Evolutionary conservation across 2,797 vertebrate species (phyloP), one percentile per base, ranked within the genome.

Genomic region (Mormyrus proboscirostris): DNA sequence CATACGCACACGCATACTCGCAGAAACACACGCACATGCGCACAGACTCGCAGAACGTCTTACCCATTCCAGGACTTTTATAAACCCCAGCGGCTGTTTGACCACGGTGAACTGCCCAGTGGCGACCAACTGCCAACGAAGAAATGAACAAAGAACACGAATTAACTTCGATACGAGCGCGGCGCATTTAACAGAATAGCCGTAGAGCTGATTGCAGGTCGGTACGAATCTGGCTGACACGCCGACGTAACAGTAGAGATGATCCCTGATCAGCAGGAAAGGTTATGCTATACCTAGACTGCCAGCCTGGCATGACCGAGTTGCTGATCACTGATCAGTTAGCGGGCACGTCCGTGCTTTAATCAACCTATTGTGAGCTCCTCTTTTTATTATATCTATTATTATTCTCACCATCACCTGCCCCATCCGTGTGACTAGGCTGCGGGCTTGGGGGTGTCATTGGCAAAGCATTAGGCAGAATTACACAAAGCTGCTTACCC

Each of bases 11-110:
- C 41, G 3, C 41, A 83, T n/a, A 79, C 33, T 16, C 73, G 7
- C 38, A 79, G 22, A 44, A 38, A 79, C 38, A 47, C 38, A 82
- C 41, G 22, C 76, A 82, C 76, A 44, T 25, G 44, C 41, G 44
- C 41, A 44, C 82, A 84, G 38, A 84, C n/a, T 12, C 41, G 10
- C 44, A 22, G 41, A 16, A 41, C 82, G 87, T 53, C 19, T 97
- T 93, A 98, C 97, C 97, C 97, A 98, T 91, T 98, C 90, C 93
- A 98, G 94, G 91, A 96, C 92, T 94, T 98, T 98, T 90, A 98
- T 97, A 91, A 98, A 98, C 89, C 97, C 97, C 90, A 98, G 95
- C 55, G 97, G 97, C 92, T 97, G 96, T 92, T 98, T 98, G 92
- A 97, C 89, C 86, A 98, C 76, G 90, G 96, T 94, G 94, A 98